Base-by-base conservation (phyloP, 2,113 vertebrate species). In the Tauraco erythrolophus region DNA sequence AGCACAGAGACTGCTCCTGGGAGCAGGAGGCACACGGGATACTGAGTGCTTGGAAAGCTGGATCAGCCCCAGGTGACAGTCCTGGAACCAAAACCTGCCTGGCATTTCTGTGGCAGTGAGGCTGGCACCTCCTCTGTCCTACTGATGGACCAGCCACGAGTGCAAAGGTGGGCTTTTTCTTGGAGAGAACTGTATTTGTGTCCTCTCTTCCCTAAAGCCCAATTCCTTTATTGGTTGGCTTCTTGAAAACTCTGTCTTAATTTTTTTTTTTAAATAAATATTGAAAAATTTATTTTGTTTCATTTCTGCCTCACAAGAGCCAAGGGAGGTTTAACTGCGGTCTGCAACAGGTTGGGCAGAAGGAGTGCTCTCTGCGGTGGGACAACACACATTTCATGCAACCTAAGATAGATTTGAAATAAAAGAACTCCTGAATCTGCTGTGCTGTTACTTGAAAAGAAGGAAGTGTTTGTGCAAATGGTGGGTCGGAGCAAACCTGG, bases 351-450 rank as follows among this genome's bases (percentile, higher is more conserved):
- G n/a, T 2, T 88, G 39, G n/a, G 33, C 35, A 74, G 53, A 17
- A 60, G 61, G 33, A 53, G n/a, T 37, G 46, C 19, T 76, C 41
- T 50, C 48, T 79, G 57, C 31, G 82, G 15, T 37, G 61, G 51
- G 23, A 62, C 30, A 56, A 19, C 24, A 35, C 7, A 18, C 19
- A 1, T 14, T 21, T 5, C 21, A 7, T 31, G 45, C 16, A 72
- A 75, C 9, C 8, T 27, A 16, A 37, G 25, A 45, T 1, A 56
- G 37, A 35, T 16, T 15, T 19, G 27, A 45, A 45, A 31, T 14
- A 4, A 4, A 37, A 62, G 16, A 23, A 0, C 0, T 4, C 11
- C 58, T 25, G 23, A 24, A n/a, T 46, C 19, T 46, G 13, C 23
- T 60, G 24, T 43, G 41, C 48, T 41, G 15, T 65, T 58, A 41